Evolutionary conservation across 2,888 invertebrate species (phyloP), one percentile per base, ranked within the genome.

Genomic region (Rhabditoides inermis): DNA sequence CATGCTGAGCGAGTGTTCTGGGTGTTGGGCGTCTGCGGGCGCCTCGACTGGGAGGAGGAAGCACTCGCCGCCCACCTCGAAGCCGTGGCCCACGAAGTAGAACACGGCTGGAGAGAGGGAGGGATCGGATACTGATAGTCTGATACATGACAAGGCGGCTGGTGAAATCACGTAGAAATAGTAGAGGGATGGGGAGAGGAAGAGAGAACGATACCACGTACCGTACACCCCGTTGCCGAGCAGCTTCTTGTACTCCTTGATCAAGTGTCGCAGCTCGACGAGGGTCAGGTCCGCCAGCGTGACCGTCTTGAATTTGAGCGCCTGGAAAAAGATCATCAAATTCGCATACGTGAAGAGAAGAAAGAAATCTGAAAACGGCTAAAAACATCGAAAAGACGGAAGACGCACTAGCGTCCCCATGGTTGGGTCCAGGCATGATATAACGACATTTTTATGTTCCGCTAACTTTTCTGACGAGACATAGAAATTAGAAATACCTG

Each of bases 51-150:
- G 79, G 18, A 79, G 72, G n/a, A 79, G 64, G 61, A 77, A 79
- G 45, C 78, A 77, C 53, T 77, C 75, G 20, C 77, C 78, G 46
- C 76, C 69, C 27, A 76, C 77, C 55, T 79, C 78, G 61, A 79
- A 79, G 2, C 79, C 79, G 58, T 79, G 79, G 1, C 79, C 79
- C 53, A 77, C 79, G 58, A 79, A 79, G 60, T 79, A 79, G 56
- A 76, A 73, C 12, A 76, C 68, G 15, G 76, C 75, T 75, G 53
- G n/a, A n/a, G n/a, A n/a, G n/a, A n/a, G n/a, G n/a, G n/a, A n/a
- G n/a, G 45, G 28, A 5, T 6, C 22, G 12, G 41, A 25, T 41
- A n/a, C n/a, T n/a, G n/a, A n/a, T n/a, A n/a, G n/a, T n/a, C n/a
- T n/a, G n/a, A n/a, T n/a, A n/a, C n/a, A n/a, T n/a, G n/a, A n/a